A percentile compares a stretch with the other conserved stretches of the same genome.
phyloP scores from a whole-genome alignment of 2,888 invertebrate species.

The Rhopalosiphum nymphaeae region DNA sequence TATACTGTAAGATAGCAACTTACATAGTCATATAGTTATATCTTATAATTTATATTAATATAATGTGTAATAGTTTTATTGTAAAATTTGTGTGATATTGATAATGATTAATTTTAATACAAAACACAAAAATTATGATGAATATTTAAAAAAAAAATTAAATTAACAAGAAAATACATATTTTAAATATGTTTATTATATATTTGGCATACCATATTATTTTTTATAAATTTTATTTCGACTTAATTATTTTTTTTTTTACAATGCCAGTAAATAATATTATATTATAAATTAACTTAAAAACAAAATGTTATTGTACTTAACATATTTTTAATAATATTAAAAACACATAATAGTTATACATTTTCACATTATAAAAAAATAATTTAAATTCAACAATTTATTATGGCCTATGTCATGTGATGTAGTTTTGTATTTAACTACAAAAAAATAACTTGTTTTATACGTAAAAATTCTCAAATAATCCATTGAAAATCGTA shows the following conservation, averaged over 20 bases:
- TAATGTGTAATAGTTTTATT: too few species aligned
- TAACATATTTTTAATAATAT: background rate
- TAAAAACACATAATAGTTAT: background rate
- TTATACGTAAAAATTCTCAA: constrained; percentile 25
- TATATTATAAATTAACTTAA: background rate
- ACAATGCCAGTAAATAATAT: background rate
- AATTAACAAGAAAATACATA: background rate
- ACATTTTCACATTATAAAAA: background rate
- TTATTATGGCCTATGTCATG: background rate
- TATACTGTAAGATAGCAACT: background rate
- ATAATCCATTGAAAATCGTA: constrained; percentile 43
- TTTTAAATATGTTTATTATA: too few species aligned
- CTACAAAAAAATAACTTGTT: background rate
- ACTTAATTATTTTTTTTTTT: background rate
- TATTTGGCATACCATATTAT: background rate
- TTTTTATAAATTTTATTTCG: background rate
- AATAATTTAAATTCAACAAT: background rate
- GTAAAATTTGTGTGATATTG: background rate
- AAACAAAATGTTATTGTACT: background rate
- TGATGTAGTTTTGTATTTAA: background rate
- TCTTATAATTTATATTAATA: background rate
- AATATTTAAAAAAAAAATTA: background rate
- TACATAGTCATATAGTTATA: background rate
- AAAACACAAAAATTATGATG: background rate
- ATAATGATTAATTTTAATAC: background rate